Conservation (phyloP, 2,113 vertebrate species). For the Poeciliopsis retropinna region DNA sequence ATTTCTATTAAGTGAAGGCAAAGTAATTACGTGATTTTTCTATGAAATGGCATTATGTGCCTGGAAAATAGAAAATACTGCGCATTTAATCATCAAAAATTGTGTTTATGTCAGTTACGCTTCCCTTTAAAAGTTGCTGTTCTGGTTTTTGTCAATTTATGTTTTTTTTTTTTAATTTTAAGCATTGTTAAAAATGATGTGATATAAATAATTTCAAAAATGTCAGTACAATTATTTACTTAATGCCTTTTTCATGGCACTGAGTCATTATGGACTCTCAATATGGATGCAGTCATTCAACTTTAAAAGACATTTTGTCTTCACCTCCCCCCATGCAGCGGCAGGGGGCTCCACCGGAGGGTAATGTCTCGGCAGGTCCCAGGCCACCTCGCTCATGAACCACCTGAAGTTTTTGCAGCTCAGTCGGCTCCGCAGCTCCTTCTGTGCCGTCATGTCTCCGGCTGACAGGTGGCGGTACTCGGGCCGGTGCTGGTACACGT, state of each 20-base stretch:
- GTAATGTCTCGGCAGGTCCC: slow-evolving; percentile 95
- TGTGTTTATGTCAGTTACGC: too few relatives aligned
- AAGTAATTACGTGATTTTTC: too few relatives aligned
- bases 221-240: not conserved
- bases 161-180: too few relatives aligned
- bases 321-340: slow-evolving; percentile 94
- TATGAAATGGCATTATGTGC: too few relatives aligned
- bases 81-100: too few relatives aligned
- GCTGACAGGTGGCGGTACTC: slow-evolving; percentile 96
- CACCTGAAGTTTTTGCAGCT: slow-evolving; percentile 93
- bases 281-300: not conserved
- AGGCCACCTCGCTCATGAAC: slow-evolving; percentile 97
- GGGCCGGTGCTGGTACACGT: slow-evolving; percentile 93
- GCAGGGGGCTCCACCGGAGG: slow-evolving; percentile 94
- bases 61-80: too few relatives aligned
- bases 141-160: too few relatives aligned
- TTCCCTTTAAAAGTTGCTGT: too few relatives aligned
- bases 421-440: slow-evolving; percentile 87
- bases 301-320: not conserved
- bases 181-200: not conserved
- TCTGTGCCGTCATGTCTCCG: slow-evolving; percentile 89
- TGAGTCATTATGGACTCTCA: not conserved
- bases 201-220: not conserved
- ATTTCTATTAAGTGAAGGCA: too few relatives aligned
- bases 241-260: not conserved